Conservation (phyloP, 2,888 invertebrate species). For the Tenthredo amoena region DNA sequence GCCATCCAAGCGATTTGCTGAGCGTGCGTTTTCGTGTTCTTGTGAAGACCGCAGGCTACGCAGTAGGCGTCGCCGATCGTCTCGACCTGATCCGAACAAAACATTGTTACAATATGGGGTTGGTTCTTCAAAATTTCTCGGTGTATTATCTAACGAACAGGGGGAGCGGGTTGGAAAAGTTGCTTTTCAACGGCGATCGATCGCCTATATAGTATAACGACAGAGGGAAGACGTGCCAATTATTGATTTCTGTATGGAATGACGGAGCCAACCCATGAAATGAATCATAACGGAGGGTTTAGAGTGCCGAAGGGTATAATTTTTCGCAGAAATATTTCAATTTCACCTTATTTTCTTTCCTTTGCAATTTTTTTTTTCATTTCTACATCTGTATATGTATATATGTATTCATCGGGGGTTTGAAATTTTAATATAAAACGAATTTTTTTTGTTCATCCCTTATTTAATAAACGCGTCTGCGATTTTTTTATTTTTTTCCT, state of each 20-base stretch:
- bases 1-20: slow-evolving; percentile 99
- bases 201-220: slow-evolving; percentile 8
- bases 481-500: background rate
- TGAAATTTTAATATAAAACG: no score
- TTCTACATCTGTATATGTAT: no score
- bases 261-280: background rate
- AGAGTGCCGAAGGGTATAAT: background rate
- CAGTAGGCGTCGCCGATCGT: slow-evolving; percentile 98
- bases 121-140: background rate
- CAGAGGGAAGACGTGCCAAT: slow-evolving; percentile 41
- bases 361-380: background rate
- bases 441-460: background rate
- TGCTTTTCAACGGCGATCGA: slow-evolving; percentile 34
- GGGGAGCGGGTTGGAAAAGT: background rate
- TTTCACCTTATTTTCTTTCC: background rate
- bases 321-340: background rate
- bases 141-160: background rate
- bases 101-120: slow-evolving; percentile 7
- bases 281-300: background rate
- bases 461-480: background rate
- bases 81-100: slow-evolving; percentile 85
- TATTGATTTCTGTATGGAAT: slow-evolving; percentile 31
- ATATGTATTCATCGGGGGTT: no score
- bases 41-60: slow-evolving; percentile 95
- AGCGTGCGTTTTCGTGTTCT: slow-evolving; percentile 92